These are phyloP conservation scores for Gadus chalcogrammus DNA, from an alignment of 2,113 vertebrate species.

Conservation along the genomic window DNA sequence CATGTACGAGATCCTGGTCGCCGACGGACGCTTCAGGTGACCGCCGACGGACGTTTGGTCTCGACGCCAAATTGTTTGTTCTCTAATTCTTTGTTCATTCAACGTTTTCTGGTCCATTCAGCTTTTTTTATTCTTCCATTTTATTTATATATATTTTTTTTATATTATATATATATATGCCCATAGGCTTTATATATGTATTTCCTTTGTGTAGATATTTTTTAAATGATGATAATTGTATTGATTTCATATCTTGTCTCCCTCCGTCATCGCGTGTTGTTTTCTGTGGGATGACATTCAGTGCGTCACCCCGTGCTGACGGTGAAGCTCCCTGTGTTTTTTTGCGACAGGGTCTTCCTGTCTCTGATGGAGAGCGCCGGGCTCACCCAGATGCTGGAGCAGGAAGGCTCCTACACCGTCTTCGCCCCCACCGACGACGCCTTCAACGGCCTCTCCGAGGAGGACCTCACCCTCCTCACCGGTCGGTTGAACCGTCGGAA, in stretches of 20 bases:
- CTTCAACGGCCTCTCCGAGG: slow-evolving; percentile 77
- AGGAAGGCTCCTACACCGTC: slow-evolving; percentile 84
- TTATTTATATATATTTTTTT: no score
- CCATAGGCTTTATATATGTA: background rate
- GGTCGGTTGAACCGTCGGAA: slow-evolving; percentile 65
- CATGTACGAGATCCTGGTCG: slow-evolving; percentile 76
- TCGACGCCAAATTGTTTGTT: background rate
- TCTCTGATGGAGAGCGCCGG: slow-evolving; percentile 84
- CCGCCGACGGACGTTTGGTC: background rate
- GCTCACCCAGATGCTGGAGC: slow-evolving; percentile 81
- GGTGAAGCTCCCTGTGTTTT: background rate
- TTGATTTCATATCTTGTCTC: background rate
- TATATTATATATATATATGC: background rate
- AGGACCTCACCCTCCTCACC: slow-evolving; percentile 79
- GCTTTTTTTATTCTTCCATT: no score
- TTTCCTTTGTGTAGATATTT: background rate
- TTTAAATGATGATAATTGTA: background rate
- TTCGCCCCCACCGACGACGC: slow-evolving; percentile 93
- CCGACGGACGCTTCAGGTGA: slow-evolving; percentile 92
- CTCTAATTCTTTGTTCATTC: no score
- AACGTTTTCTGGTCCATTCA: no score
- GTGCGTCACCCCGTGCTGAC: background rate
- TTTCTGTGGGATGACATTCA: no score
- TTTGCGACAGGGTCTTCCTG: slow-evolving; percentile 75
- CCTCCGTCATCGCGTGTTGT: background rate